These are phyloP conservation scores for Aplysina aerophoba DNA, from an alignment of 37 sponge, comb jelly and placozoan genomes.

Conservation along the genomic window DNA sequence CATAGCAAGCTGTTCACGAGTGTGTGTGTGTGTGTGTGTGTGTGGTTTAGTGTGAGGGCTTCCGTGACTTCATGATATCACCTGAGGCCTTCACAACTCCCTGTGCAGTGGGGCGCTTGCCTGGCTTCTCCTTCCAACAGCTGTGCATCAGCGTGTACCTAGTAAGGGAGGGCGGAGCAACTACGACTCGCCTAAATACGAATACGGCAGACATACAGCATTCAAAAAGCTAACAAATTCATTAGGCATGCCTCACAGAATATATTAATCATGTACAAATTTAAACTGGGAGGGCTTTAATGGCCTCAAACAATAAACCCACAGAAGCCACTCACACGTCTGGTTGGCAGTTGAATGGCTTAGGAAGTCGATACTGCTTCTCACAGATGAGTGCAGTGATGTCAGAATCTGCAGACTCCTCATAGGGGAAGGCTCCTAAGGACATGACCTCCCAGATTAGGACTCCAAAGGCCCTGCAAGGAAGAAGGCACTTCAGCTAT, in stretches of 20 bases:
- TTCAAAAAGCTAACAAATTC: too few species aligned
- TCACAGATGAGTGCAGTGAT: neutral
- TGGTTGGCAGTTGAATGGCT: constrained; percentile 19
- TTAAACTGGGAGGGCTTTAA: too few species aligned
- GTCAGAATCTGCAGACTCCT: neutral
- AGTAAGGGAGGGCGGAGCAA: neutral
- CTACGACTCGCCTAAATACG: too few species aligned
- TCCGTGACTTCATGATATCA: too few species aligned
- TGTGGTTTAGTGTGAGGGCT: too few species aligned
- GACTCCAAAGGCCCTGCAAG: constrained; percentile 24
- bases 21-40: too few species aligned
- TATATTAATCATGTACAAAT: too few species aligned
- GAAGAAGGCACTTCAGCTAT: too few species aligned
- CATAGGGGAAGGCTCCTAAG: constrained; percentile 16
- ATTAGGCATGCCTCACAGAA: too few species aligned
- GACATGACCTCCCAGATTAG: constrained; percentile 30
- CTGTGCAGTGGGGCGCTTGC: constrained; percentile 10
- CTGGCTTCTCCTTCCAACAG: constrained; percentile 27
- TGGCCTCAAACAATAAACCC: too few species aligned
- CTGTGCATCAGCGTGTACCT: constrained; percentile 19
- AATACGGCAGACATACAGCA: too few species aligned
- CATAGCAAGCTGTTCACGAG: too few species aligned
- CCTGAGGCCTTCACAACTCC: neutral
- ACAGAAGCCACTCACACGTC: neutral
- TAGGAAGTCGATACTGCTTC: neutral